Evolutionary conservation across 1,140 invertebrate genomes (phyloP).

Genomic region (Conus ventricosus): DNA sequence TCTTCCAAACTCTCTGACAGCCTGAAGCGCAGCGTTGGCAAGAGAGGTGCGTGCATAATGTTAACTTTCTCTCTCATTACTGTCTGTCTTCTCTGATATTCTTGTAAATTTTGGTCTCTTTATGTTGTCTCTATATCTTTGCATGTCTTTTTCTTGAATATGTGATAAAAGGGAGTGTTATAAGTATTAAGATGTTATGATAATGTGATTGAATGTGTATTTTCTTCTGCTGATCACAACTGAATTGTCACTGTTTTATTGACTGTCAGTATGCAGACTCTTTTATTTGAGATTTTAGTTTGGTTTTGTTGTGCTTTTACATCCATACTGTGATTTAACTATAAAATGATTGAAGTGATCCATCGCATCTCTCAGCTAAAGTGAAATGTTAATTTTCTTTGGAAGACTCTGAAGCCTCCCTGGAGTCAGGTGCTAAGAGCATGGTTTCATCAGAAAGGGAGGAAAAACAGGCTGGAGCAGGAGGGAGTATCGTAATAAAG

Average conservation of each 20-base stretch:
- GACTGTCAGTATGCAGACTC: too few species aligned
- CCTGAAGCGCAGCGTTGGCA: slow-evolving; percentile 1
- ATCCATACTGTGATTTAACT: too few species aligned
- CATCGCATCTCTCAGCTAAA: too few species aligned
- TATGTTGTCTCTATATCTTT: not conserved
- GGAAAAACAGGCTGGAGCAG: not conserved
- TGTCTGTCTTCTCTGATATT: not conserved
- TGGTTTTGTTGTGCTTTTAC: too few species aligned
- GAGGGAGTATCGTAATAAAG: slow-evolving; percentile 18
- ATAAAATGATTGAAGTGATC: too few species aligned
- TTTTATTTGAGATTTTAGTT: too few species aligned
- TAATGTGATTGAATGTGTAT: too few species aligned
- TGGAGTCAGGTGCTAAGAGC: not conserved
- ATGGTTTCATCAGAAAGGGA: not conserved
- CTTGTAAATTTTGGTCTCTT: not conserved
- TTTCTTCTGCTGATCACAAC: too few species aligned
- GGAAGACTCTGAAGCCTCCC: slow-evolving; percentile 2
- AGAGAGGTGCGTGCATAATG: slow-evolving; percentile 22
- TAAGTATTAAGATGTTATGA: too few species aligned
- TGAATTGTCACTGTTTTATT: too few species aligned
- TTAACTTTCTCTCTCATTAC: too few species aligned
- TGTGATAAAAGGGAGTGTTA: too few species aligned
- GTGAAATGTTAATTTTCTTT: not conserved
- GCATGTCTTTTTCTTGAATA: not conserved
- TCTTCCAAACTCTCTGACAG: slow-evolving; percentile 44